Percentiles rank a stretch among this genome's conserved stretches.
Conservation (phyloP, 2,888 invertebrate genomes). For the Sacculina carcini region DNA sequence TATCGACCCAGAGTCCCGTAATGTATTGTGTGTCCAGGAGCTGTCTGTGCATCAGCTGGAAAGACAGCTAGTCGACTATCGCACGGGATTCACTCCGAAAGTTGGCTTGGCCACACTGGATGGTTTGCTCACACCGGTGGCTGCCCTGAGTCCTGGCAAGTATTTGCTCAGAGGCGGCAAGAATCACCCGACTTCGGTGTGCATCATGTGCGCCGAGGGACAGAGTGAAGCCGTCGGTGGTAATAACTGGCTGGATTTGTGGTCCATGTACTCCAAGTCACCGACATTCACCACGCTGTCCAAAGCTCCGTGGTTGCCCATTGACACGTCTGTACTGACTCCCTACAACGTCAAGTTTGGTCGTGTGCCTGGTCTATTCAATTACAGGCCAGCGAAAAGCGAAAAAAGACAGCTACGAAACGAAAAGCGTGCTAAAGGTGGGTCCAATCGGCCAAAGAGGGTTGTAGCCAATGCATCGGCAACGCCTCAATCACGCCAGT, state of each 20-base stretch:
- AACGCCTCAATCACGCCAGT: no score
- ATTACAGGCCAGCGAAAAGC: no score
- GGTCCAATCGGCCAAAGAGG: no score
- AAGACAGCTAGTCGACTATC: not conserved
- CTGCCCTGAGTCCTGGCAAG: not conserved
- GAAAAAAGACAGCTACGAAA: no score
- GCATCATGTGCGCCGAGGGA: not conserved
- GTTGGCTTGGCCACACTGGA: not conserved
- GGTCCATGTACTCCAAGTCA: not conserved
- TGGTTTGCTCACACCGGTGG: not conserved
- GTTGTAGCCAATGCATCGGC: no score
- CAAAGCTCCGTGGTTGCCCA: not conserved
- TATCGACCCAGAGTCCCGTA: not conserved
- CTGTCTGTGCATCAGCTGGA: not conserved
- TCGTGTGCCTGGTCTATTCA: not conserved
- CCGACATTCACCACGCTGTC: not conserved
- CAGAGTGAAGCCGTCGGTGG: not conserved
- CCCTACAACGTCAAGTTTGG: not conserved
- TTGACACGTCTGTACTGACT: not conserved
- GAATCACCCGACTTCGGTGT: not conserved
- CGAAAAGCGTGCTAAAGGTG: no score
- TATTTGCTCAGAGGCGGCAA: not conserved
- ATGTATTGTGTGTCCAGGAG: not conserved
- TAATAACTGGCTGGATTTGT: not conserved
- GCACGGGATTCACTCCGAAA: not conserved